phyloP scores from a whole-genome alignment of 2,888 invertebrate genomes.

The Meganola albula region DNA sequence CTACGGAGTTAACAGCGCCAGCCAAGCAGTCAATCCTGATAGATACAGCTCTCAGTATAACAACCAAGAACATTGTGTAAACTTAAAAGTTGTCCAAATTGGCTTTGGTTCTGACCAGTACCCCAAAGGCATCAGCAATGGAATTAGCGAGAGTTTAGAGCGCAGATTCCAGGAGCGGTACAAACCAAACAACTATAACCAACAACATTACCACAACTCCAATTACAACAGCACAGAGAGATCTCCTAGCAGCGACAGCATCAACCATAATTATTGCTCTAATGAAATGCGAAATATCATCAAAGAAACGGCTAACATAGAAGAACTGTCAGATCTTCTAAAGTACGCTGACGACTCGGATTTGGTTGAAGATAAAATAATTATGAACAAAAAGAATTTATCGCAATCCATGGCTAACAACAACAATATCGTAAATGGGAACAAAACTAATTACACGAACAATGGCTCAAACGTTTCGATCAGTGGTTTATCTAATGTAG shows the following conservation, averaged over 20 bases:
- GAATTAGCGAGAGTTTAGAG: constrained; percentile 63
- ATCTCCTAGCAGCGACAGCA: constrained; percentile 66
- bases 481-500: constrained; percentile 86
- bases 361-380: constrained; percentile 67
- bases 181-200: constrained; percentile 63
- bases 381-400: constrained; percentile 69
- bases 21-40: constrained; percentile 65
- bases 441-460: constrained; percentile 70
- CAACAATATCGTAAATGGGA: constrained; percentile 64
- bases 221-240: constrained; percentile 62
- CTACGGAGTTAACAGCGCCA: constrained; percentile 61
- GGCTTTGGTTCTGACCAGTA: constrained; percentile 78
- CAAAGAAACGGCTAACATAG: constrained; percentile 80
- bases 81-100: constrained; percentile 79
- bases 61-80: constrained; percentile 73
- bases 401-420: constrained; percentile 63
- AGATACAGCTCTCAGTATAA: constrained; percentile 74
- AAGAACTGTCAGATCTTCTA: constrained; percentile 84
- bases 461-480: constrained; percentile 89
- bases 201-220: constrained; percentile 61
- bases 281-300: constrained; percentile 66
- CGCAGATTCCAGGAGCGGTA: constrained; percentile 73
- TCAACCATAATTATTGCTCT: constrained; percentile 66
- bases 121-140: constrained; percentile 74
- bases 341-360: constrained; percentile 87